phyloP scores from a whole-genome alignment of 2,888 invertebrate genomes.

The Eupelmus urozonus region DNA sequence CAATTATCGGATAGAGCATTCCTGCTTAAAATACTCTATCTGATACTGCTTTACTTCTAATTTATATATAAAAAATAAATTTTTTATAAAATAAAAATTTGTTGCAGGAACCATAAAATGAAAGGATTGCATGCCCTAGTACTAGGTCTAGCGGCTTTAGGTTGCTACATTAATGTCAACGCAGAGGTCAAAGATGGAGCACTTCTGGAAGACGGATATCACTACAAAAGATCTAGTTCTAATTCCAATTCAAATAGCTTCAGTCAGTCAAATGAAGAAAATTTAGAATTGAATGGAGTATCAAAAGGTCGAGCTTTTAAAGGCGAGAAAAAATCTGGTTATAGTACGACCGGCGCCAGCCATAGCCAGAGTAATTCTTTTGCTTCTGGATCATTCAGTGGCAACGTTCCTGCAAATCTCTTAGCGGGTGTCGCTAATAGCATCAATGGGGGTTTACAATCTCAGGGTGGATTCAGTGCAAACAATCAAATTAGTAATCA shows the following conservation, averaged over 20 bases:
- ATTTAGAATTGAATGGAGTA: constrained; percentile 58
- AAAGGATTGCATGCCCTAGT: constrained; percentile 62
- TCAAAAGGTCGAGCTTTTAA: constrained; percentile 60
- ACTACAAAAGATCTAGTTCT: constrained; percentile 61
- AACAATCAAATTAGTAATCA: constrained; percentile 21
- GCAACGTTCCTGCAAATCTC: constrained; percentile 54
- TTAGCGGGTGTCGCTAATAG: constrained; percentile 21
- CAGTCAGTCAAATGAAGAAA: constrained; percentile 59
- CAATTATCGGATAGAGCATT: too few relatives aligned
- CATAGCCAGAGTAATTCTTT: constrained; percentile 59
- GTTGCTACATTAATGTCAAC: constrained; percentile 60
- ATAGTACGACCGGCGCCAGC: constrained; percentile 57
- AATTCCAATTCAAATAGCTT: constrained; percentile 62
- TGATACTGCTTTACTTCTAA: too few relatives aligned
- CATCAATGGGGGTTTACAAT: constrained; percentile 1
- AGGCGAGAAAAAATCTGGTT: constrained; percentile 59
- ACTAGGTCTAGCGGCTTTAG: constrained; percentile 64
- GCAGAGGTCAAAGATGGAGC: constrained; percentile 63
- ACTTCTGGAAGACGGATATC: constrained; percentile 58
- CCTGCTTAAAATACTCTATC: too few relatives aligned
- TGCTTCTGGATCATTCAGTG: constrained; percentile 58
- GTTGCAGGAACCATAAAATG: constrained; percentile 65
- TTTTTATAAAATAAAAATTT: too few relatives aligned
- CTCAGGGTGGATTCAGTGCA: too few relatives aligned
- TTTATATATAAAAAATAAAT: too few relatives aligned